These are phyloP conservation scores for Merops nubicus DNA, from an alignment of 2,113 vertebrate genomes.

Conservation along the genomic window DNA sequence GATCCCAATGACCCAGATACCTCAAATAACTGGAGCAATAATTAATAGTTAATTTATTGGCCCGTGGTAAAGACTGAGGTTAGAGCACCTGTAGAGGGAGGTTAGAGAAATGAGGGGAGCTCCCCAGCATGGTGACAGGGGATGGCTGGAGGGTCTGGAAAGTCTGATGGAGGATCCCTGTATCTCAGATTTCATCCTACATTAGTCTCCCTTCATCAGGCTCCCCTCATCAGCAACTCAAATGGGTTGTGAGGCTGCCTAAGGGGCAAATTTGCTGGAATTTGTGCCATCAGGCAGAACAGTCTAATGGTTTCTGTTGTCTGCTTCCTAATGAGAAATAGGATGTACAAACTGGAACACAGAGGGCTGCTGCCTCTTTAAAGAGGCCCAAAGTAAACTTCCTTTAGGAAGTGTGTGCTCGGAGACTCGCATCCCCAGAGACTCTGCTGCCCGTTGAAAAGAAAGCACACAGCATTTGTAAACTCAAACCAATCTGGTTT, in stretches of 20 bases:
- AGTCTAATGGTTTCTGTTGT: background rate
- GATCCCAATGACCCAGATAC: background rate
- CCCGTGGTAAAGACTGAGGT: background rate
- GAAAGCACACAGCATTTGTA: background rate
- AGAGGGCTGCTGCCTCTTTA: background rate
- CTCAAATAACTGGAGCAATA: background rate
- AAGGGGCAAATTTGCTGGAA: background rate
- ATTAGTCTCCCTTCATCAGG: background rate
- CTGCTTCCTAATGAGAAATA: background rate
- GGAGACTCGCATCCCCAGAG: background rate
- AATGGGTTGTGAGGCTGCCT: background rate
- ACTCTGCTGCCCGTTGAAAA: background rate
- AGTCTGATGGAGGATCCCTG: background rate
- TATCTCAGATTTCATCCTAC: background rate
- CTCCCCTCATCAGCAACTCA: background rate
- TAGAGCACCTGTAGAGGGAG: background rate
- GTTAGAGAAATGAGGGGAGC: background rate
- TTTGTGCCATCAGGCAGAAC: background rate
- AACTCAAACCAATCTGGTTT: background rate
- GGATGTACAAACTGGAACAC: background rate
- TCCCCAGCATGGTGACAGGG: background rate
- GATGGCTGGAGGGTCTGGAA: background rate
- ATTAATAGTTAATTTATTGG: background rate
- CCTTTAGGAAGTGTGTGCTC: slow-evolving; percentile 24
- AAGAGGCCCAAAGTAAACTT: slow-evolving; percentile 50